Percentiles rank a stretch among this genome's conserved stretches.
These are phyloP conservation scores for Drosophila leonis DNA, from an alignment of 2,888 invertebrate genomes.

Conservation along the genomic window DNA sequence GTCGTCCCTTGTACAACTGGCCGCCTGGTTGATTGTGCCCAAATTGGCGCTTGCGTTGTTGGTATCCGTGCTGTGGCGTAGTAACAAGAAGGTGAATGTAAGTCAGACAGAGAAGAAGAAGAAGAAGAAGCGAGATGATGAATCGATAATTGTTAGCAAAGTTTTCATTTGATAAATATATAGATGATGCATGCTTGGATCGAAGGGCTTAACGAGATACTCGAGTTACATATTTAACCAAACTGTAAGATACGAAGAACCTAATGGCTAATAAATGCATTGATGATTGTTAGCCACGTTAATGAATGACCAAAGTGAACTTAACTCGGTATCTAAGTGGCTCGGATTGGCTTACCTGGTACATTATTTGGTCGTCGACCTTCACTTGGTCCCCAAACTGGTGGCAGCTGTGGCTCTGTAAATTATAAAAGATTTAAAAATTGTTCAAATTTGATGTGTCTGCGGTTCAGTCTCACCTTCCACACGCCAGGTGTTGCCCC, in stretches of 20 bases:
- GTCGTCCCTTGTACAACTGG: neutral
- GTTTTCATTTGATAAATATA: neutral
- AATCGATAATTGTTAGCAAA: neutral
- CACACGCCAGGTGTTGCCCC: neutral
- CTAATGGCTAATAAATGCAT: neutral
- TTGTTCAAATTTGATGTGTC: neutral
- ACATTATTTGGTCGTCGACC: constrained; percentile 5
- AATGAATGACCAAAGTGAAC: neutral
- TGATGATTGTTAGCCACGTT: neutral
- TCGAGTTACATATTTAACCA: neutral
- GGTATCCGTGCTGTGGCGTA: constrained; percentile 63
- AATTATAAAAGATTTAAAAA: neutral
- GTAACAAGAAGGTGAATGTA: constrained; percentile 11
- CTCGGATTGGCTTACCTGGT: constrained; percentile 25
- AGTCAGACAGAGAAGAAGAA: constrained; percentile 27
- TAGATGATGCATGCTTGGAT: too few relatives aligned
- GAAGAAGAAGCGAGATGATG: constrained; percentile 16
- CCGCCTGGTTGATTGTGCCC: constrained; percentile 6
- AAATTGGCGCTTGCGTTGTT: neutral
- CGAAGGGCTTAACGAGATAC: neutral
- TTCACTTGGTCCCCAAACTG: constrained; percentile 19
- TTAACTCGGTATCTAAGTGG: neutral
- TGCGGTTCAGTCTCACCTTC: neutral
- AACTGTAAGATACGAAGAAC: neutral
- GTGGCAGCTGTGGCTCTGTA: neutral